phyloP scores from a whole-genome alignment of 2,113 vertebrate species.

The Rhombomys opimus region DNA sequence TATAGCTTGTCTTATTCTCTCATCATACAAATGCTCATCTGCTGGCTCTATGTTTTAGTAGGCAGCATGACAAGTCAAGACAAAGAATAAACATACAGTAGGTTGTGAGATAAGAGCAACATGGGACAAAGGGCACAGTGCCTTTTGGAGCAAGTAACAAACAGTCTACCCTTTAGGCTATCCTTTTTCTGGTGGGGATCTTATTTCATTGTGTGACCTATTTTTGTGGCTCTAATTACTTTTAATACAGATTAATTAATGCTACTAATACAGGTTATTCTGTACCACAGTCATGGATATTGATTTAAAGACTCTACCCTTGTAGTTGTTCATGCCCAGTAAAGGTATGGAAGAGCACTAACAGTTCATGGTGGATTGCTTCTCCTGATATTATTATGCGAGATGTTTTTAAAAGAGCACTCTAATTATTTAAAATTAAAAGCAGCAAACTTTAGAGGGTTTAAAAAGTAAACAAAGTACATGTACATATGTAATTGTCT shows the following conservation, averaged over 20 bases:
- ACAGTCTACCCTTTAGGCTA: not conserved
- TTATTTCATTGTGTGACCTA: not conserved
- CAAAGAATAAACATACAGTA: not conserved
- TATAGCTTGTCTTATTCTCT: not conserved
- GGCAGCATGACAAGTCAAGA: not conserved
- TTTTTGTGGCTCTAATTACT: not conserved
- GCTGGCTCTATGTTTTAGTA: not conserved
- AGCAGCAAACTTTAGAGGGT: not conserved
- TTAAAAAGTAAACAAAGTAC: not conserved
- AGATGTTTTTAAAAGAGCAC: not conserved
- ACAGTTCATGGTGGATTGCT: not conserved
- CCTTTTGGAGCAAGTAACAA: not conserved
- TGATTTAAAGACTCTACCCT: not conserved
- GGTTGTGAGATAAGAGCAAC: not conserved
- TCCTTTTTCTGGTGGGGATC: no score
- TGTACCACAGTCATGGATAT: not conserved
- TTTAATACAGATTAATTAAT: no score
- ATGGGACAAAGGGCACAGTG: not conserved
- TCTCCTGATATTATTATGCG: not conserved
- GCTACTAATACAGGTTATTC: no score
- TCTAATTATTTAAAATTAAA: not conserved
- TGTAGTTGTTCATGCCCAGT: not conserved
- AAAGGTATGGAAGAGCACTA: not conserved
- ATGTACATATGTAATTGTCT: not conserved
- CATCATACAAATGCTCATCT: not conserved